phyloP scores from a whole-genome alignment of 1,140 invertebrate genomes.

The Popillia japonica region DNA sequence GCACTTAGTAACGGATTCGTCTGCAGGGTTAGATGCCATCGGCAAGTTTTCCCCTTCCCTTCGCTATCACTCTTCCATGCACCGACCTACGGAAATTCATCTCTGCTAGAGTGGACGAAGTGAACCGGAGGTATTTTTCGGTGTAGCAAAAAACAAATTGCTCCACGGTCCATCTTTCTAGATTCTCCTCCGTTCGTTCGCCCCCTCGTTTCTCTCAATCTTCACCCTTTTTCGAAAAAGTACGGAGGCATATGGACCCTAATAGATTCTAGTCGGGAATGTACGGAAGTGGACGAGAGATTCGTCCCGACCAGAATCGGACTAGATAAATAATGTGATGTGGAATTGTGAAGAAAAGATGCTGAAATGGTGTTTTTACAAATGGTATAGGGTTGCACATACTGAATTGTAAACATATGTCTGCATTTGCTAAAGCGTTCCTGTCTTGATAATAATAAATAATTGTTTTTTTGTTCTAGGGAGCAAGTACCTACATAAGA shows the following conservation, averaged over 20 bases:
- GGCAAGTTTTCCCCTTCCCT: not conserved
- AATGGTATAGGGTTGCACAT: not conserved
- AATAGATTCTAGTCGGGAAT: not conserved
- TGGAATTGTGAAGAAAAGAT: not conserved
- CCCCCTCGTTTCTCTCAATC: not conserved
- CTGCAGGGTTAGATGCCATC: not conserved
- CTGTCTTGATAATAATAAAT: too few species aligned
- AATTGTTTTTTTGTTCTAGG: too few species aligned
- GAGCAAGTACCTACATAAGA: too few species aligned
- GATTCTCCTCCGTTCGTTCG: not conserved
- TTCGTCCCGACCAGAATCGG: not conserved
- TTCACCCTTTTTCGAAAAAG: not conserved
- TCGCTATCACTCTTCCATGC: not conserved
- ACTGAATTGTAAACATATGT: not conserved
- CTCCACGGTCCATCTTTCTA: not conserved
- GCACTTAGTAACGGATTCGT: constrained; percentile 14
- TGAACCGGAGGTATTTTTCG: constrained; percentile 14
- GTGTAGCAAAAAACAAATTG: constrained; percentile 18
- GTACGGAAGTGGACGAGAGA: not conserved
- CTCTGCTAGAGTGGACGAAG: constrained; percentile 2
- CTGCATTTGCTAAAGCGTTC: not conserved
- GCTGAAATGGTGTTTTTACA: not conserved
- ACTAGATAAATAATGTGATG: constrained; percentile 1
- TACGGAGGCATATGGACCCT: not conserved
- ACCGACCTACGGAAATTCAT: not conserved